Base-by-base conservation (phyloP, 2,888 invertebrate species). In the Drosophila ustulata region DNA sequence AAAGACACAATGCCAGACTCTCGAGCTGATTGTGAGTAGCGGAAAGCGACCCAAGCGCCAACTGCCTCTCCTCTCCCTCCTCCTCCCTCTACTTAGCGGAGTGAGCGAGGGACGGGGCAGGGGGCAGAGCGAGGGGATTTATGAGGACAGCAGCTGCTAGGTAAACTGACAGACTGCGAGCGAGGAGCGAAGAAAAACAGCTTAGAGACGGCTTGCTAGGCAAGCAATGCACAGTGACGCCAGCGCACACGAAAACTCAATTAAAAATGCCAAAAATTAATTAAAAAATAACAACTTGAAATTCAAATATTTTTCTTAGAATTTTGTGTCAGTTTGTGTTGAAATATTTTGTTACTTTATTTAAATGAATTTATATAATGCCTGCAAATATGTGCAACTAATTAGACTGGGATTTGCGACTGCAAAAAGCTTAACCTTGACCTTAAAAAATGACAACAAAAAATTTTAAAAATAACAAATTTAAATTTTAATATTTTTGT, bases 71-170 rank as follows among this genome's bases (percentile, higher is more conserved):
- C 6, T 52, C 18, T 30, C 3, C 34, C 34, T 11, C 7, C 32
- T 3, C 30, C 4, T 39, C 25, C 9, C 28, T n/a, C 51, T 45
- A 23, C 37, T 46, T 45, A 43, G 18, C 32, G 7, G 37, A 25
- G 26, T 3, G 25, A 13, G 41, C 3, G 30, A 28, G 26, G 13
- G 9, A 1, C 3, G 13, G 0, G 4, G 25, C 2, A 6, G n/a
- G 8, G 0, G n/a, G 23, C 18, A 3, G 11, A 1, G 32, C 32
- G n/a, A n/a, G 45, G 65, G 87, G 87, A 83, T 89, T 88, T 83
- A 83, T 83, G 87, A 78, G 72, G 77, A 77, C 61, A 81, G 82
- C 88, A 86, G 70, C 76, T 87, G 81, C 68, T 75, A 69, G 67
- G 61, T 71, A 68, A 73, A 55, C 63, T 59, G 63, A 55, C 71